Base-by-base conservation (phyloP, 2,113 vertebrate genomes). In the Parus major region DNA sequence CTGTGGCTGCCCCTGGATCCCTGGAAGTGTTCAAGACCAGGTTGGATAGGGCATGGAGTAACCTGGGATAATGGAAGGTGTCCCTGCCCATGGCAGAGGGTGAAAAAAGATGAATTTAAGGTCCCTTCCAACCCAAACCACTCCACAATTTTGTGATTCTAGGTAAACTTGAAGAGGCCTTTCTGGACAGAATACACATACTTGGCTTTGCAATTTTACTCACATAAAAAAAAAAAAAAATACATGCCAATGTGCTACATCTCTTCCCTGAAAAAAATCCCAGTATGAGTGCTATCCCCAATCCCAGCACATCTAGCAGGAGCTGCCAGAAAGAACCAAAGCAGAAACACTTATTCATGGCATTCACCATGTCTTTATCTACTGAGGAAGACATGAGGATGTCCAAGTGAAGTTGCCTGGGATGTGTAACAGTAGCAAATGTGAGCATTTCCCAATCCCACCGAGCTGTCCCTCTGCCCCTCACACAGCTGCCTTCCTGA, bases 31-130 rank as follows among this genome's bases (percentile, higher is more conserved):
- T 44, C 28, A 33, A 66, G 44, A 1, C 44, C 33, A 29, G 68
- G 52, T 0, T 63, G 56, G 41, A 70, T 0, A 0, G 28, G 7
- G 23, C 19, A 5, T 46, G 44, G 68, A 65, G 23, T 2, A 52
- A 12, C 27, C 44, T 52, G 52, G 27, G 36, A 0, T 4, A 16
- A 36, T 16, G 23, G 18, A 33, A 65, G 10, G 7, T 24, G 18
- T 36, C 27, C 19, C 19, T 59, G 44, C 8, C 77, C 23, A n/a
- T 14, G 31, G 22, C 31, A 66, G 60, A 22, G 9, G 27, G 44
- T 65, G 10, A 35, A 44, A n/a, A 1, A 0, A 35, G 36, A 42
- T 25, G 35, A 11, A 35, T 36, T 65, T 66, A 23, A 59, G 10
- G 19, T 24, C 28, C 44, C 33, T 65, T 50, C 18, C 31, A 44